Evolutionary conservation across 2,888 invertebrate species (phyloP).

Genomic region (Microctonus hyperodae): DNA sequence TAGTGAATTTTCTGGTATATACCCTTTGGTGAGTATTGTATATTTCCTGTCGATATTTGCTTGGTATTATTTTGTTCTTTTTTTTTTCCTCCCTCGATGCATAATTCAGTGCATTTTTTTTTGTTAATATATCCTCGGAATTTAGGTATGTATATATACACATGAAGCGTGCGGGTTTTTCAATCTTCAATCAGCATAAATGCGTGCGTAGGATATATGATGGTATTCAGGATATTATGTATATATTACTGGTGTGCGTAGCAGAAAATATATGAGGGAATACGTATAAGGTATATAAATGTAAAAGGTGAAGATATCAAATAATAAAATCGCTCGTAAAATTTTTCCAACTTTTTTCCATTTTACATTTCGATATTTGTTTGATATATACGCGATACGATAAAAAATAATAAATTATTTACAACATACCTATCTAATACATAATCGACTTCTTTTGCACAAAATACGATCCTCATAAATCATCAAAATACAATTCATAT

Average conservation of each 20-base stretch:
- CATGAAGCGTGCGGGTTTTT: too few relatives aligned
- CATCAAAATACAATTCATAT: too few relatives aligned
- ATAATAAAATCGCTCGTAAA: slow-evolving; percentile 60
- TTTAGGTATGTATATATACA: not conserved
- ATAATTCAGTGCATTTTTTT: slow-evolving; percentile 16
- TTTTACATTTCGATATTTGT: slow-evolving; percentile 56
- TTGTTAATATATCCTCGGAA: too few relatives aligned
- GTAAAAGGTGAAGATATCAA: slow-evolving; percentile 54
- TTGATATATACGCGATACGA: slow-evolving; percentile 53
- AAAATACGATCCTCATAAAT: too few relatives aligned
- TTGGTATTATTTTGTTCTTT: not conserved
- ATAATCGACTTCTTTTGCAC: too few relatives aligned
- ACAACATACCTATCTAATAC: too few relatives aligned
- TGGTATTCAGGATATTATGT: too few relatives aligned
- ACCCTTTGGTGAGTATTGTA: not conserved
- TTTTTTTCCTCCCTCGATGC: slow-evolving; percentile 2
- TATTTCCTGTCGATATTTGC: not conserved
- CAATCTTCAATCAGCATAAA: slow-evolving; percentile 13
- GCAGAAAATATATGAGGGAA: too few relatives aligned
- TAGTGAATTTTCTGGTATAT: slow-evolving; percentile 19
- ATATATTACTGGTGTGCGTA: too few relatives aligned
- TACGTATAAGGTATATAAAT: not conserved
- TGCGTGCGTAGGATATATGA: not conserved
- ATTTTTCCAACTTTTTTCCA: slow-evolving; percentile 46
- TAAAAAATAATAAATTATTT: too few relatives aligned